Conservation (phyloP, 2,797 vertebrate species). For the Anolis apletophallus region DNA sequence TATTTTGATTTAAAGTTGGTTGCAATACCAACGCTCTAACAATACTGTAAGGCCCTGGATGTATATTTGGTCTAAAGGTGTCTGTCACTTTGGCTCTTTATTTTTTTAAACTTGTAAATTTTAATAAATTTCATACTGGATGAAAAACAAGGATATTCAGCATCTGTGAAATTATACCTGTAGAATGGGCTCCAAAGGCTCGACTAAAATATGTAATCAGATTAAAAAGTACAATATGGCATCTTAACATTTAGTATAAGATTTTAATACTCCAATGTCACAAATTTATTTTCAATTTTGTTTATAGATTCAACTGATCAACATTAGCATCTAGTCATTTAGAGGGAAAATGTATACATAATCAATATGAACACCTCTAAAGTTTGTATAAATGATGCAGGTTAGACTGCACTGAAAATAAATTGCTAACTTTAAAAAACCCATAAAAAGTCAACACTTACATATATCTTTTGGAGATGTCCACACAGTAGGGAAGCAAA, state of each 20-base stretch:
- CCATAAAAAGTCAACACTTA: constrained; percentile 74
- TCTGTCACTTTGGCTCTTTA: no score
- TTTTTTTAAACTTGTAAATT: no score
- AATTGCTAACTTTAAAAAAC: constrained; percentile 47
- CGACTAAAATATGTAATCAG: constrained; percentile 1
- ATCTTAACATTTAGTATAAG: neutral
- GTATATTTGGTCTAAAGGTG: neutral
- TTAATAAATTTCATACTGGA: no score
- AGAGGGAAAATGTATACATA: constrained; percentile 7
- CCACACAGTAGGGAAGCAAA: constrained; percentile 72
- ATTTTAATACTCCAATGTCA: neutral
- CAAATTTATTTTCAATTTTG: neutral
- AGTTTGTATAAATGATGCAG: constrained; percentile 35
- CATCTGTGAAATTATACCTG: neutral
- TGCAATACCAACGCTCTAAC: no score
- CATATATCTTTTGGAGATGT: constrained; percentile 84
- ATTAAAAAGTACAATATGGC: constrained; percentile 2
- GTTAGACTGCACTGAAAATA: constrained; percentile 52
- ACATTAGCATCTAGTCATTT: constrained; percentile 9
- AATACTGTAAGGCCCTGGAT: neutral
- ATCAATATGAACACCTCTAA: neutral
- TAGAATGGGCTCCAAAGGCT: neutral
- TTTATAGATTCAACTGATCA: constrained; percentile 3
- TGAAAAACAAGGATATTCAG: neutral
- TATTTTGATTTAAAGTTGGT: neutral